Conservation (phyloP, 2,888 invertebrate genomes). For the Drosophila quinaria region DNA sequence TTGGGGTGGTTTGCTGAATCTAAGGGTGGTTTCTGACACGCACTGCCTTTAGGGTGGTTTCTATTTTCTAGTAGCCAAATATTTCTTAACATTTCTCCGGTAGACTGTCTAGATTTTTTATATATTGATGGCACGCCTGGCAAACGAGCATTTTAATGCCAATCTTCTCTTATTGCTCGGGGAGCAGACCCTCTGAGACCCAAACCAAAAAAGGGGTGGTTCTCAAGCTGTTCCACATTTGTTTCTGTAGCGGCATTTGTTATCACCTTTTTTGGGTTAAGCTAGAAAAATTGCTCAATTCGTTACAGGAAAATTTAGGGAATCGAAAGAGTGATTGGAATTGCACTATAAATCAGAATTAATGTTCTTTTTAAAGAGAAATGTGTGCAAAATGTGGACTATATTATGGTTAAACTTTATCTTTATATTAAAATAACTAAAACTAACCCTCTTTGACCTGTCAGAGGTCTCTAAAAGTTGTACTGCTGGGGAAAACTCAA, state of each 20-base stretch:
- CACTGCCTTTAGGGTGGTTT: conserved; percentile 57
- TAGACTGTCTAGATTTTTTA: conserved; percentile 50
- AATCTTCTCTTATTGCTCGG: conserved; percentile 34
- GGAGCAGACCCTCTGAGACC: background rate
- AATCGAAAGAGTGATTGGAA: background rate
- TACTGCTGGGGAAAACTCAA: background rate
- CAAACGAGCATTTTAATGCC: conserved; percentile 52
- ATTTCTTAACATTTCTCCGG: conserved; percentile 36
- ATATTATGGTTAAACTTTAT: background rate
- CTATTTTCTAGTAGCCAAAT: conserved; percentile 37
- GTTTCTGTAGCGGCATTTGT: conserved; percentile 41
- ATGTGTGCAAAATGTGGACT: background rate
- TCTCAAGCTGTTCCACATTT: conserved; percentile 18
- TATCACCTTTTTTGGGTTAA: conserved; percentile 34
- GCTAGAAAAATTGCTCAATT: conserved; percentile 58
- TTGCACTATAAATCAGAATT: conserved; percentile 4
- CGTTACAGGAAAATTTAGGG: background rate
- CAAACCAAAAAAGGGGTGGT: conserved; percentile 52
- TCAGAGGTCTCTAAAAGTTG: background rate
- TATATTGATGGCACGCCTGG: conserved; percentile 71
- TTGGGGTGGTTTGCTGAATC: conserved; percentile 59
- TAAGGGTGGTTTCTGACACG: conserved; percentile 62
- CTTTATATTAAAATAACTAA: background rate
- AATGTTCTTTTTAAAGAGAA: background rate
- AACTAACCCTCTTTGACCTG: background rate